phyloP scores from a whole-genome alignment of 2,113 vertebrate genomes.

The Reinhardtius hippoglossoides region DNA sequence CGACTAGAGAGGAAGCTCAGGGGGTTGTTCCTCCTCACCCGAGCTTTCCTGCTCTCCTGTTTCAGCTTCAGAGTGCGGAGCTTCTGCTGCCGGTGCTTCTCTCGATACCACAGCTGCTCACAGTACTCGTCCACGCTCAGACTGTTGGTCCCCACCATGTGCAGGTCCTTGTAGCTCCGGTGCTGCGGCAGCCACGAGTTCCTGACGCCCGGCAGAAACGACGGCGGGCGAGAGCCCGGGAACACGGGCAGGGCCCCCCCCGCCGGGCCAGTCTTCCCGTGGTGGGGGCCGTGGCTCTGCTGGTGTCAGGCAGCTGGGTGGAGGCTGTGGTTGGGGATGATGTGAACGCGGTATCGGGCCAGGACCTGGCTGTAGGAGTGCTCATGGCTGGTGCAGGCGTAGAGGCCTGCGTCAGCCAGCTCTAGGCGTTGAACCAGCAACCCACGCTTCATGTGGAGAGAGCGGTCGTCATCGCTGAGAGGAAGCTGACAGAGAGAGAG shows the following conservation, averaged over 20 bases:
- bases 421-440: slow-evolving; percentile 84
- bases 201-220: neutral
- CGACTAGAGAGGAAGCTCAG: slow-evolving; percentile 30
- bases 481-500: slow-evolving; percentile 64
- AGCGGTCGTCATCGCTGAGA: slow-evolving; percentile 54
- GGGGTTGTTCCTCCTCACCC: too few species aligned
- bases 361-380: slow-evolving; percentile 80
- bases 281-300: slow-evolving; percentile 14
- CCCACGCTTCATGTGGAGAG: slow-evolving; percentile 80
- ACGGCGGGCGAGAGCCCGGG: neutral
- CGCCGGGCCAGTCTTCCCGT: neutral
- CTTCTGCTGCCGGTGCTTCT: too few species aligned
- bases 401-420: slow-evolving; percentile 76
- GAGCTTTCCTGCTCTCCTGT: too few species aligned
- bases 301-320: neutral
- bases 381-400: slow-evolving; percentile 82
- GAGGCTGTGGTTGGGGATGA: slow-evolving; percentile 78
- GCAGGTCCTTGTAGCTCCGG: too few species aligned
- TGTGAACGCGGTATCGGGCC: slow-evolving; percentile 78
- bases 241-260: neutral
- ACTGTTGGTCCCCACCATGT: too few species aligned
- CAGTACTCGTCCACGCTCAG: too few species aligned
- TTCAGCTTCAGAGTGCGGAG: too few species aligned
- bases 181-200: too few species aligned
- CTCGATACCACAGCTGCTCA: too few species aligned